These are phyloP conservation scores for Syrmaticus mikado DNA, from an alignment of 2,113 vertebrate genomes.

Conservation along the genomic window DNA sequence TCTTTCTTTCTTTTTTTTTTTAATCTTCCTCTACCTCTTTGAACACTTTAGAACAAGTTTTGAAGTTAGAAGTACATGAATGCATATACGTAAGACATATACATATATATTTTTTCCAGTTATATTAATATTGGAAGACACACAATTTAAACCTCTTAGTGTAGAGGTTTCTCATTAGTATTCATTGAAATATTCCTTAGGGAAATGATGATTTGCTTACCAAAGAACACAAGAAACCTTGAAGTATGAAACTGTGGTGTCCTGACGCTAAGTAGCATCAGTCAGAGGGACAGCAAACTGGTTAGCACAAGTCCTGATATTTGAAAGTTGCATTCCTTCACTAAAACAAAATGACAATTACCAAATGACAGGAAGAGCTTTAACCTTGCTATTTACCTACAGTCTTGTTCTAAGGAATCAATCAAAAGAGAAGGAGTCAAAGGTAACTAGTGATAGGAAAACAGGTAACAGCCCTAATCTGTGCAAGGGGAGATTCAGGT, in stretches of 20 bases:
- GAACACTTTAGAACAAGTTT: background rate
- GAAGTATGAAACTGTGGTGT: background rate
- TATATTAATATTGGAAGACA: background rate
- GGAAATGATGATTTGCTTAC: background rate
- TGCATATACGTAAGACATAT: background rate
- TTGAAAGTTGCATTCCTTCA: background rate
- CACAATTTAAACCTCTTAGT: background rate
- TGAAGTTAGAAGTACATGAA: background rate
- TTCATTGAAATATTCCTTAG: conserved; percentile 2
- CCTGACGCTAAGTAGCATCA: background rate
- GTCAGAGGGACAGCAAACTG: background rate
- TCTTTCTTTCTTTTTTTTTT: background rate
- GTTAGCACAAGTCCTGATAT: background rate
- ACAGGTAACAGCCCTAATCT: too few relatives aligned
- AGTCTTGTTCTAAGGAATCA: background rate
- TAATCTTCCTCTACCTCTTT: background rate
- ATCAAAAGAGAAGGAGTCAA: background rate
- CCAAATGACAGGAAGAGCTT: background rate
- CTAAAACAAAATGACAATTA: background rate
- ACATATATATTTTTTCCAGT: background rate
- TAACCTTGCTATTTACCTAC: background rate
- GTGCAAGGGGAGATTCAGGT: too few relatives aligned
- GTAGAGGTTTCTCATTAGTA: background rate
- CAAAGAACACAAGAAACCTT: background rate
- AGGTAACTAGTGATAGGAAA: background rate